Conservation (phyloP, 2,888 invertebrate species). For the Tenodera sinensis region DNA sequence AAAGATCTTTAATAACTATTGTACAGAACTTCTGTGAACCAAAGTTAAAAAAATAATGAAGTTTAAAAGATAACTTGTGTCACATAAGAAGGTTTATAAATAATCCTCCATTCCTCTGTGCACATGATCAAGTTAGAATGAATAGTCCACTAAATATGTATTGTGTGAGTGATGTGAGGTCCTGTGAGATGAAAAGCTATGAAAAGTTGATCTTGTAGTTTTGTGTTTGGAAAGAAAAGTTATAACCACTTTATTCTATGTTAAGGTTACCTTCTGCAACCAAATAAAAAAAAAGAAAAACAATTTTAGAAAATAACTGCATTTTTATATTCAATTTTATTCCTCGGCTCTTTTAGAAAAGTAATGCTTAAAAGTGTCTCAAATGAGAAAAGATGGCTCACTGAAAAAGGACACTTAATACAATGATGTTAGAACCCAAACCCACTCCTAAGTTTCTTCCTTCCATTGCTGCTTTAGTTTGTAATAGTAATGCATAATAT, state of each 20-base stretch:
- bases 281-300: background rate
- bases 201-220: background rate
- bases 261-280: slow-evolving; percentile 1
- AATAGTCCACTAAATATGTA: background rate
- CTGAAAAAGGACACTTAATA: too few species aligned
- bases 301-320: background rate
- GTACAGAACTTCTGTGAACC: background rate
- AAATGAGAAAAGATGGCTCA: too few species aligned
- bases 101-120: background rate
- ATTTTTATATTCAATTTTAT: background rate
- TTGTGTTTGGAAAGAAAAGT: background rate
- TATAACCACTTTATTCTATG: background rate
- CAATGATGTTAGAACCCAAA: too few species aligned
- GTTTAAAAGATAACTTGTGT: background rate
- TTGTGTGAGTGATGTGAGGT: background rate
- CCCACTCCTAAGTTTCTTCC: too few species aligned
- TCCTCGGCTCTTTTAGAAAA: too few species aligned
- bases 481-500: too few species aligned
- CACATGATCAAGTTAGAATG: background rate
- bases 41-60: background rate
- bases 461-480: too few species aligned
- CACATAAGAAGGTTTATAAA: background rate
- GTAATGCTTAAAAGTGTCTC: too few species aligned
- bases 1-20: too few species aligned
- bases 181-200: background rate